These are phyloP conservation scores for Dromius quadrimaculatus DNA, from an alignment of 2,888 invertebrate genomes.

Conservation along the genomic window DNA sequence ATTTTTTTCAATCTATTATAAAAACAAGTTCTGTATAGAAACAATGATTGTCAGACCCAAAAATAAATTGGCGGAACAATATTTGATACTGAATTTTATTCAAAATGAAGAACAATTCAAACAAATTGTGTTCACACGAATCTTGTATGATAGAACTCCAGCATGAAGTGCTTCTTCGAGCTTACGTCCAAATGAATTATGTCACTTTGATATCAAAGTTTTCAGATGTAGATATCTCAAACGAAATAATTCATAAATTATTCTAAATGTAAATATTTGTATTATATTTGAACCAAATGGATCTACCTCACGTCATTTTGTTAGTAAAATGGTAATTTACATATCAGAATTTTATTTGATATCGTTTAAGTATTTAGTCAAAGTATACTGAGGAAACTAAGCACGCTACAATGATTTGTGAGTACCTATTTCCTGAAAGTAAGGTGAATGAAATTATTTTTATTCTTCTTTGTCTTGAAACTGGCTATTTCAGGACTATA, in stretches of 20 bases:
- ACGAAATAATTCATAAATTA: constrained; percentile 5
- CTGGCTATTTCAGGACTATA: no score
- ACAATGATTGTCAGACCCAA: no score
- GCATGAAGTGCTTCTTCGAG: background rate
- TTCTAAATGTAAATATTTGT: constrained; percentile 2
- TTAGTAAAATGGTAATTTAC: constrained; percentile 28
- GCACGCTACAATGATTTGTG: constrained; percentile 23
- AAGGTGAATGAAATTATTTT: no score
- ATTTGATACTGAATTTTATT: no score
- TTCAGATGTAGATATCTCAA: background rate
- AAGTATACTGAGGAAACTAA: background rate
- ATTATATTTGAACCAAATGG: background rate
- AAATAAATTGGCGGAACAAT: no score
- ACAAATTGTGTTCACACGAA: background rate
- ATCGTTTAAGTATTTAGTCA: constrained; percentile 13
- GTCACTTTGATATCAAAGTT: background rate
- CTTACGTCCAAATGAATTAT: background rate
- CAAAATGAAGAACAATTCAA: no score
- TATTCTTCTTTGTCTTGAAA: no score
- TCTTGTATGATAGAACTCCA: no score
- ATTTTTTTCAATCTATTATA: no score
- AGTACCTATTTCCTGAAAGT: no score
- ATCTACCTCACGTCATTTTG: constrained; percentile 9
- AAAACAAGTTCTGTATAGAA: no score
- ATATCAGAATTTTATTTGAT: constrained; percentile 31